Evolutionary conservation across 2,797 vertebrate genomes (phyloP), one percentile per base, ranked within the genome.

Genomic region (Sparus aurata): DNA sequence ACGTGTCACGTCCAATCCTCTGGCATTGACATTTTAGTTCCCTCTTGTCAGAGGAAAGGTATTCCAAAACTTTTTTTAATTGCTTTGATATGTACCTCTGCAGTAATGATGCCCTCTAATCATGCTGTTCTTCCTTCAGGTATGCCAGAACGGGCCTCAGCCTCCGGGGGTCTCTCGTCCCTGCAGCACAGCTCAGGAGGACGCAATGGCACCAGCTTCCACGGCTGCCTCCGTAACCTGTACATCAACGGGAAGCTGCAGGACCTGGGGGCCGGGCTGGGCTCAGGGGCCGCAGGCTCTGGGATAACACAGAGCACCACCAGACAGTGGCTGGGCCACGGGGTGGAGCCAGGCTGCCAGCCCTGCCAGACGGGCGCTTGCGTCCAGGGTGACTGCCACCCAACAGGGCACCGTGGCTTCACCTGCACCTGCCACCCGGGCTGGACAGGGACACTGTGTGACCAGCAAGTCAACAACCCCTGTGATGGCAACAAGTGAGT

Each of bases 401-500:
- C 96, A 3, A 96, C 96, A 1, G 96, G 96, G 59, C 97, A 96
- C 49, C 96, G 97, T 0, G 95, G 96, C 84, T 99, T 98, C 87
- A 95, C 95, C 82, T 99, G 98, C 27, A 97, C 97, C 76, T 99
- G 98, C 18, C 97, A 98, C 77, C 96, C 97, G 8, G 98, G 98
- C 52, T 99, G 98, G 98, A 97, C 92, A 0, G 98, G 98, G 45
- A 89, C 93, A 0, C 92, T 98, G 30, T 99, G 98, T 57, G 97
- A 99, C 84, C 97, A 98, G 69, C 96, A 97, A 80, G 94, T 97
- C 82, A 98, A 96, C 73, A 96, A 99, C 91, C 97, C 98, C 0
- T 99, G 98, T 73, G 95, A 98, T 4, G 98, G 98, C 89, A 98
- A 99, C 93, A 99, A 99, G 98, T 99, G 94, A 95, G 98, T 95